These are phyloP conservation scores for Galagoides demidoff DNA, from an alignment of 2,797 vertebrate genomes.

Conservation along the genomic window DNA sequence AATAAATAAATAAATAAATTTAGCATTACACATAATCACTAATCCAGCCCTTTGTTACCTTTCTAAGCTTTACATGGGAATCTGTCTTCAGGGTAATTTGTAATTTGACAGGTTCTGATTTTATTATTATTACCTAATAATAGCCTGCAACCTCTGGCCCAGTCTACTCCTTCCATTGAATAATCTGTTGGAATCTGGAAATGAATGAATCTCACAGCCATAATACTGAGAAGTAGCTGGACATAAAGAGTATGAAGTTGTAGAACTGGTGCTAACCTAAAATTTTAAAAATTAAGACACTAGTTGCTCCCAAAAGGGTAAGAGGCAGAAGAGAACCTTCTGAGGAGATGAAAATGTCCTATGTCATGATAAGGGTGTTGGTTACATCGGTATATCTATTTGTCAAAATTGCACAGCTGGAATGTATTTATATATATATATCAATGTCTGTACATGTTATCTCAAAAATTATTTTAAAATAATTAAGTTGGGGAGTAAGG, in stretches of 20 bases:
- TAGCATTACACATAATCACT: neutral
- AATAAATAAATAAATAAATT: no score
- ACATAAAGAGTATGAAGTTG: neutral
- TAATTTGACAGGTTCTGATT: conserved; percentile 18
- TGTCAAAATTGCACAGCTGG: conserved; percentile 14
- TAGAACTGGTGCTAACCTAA: neutral
- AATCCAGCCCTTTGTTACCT: neutral
- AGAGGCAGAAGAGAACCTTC: neutral
- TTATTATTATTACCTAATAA: neutral
- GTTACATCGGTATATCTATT: neutral
- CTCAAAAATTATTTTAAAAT: neutral
- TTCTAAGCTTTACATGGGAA: neutral
- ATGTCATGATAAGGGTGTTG: neutral
- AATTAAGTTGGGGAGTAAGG: neutral
- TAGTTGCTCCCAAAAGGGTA: neutral
- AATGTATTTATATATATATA: neutral
- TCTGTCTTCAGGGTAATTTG: conserved; percentile 18
- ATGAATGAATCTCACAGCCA: neutral
- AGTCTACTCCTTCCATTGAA: neutral
- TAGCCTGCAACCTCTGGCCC: neutral
- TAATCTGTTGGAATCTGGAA: conserved; percentile 28
- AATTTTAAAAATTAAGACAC: neutral
- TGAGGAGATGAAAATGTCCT: neutral
- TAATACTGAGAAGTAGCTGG: neutral
- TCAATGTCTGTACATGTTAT: neutral